Evolutionary conservation across 2,113 vertebrate genomes (phyloP), one percentile per base, ranked within the genome.

Genomic region (Macroglossus sobrinus): DNA sequence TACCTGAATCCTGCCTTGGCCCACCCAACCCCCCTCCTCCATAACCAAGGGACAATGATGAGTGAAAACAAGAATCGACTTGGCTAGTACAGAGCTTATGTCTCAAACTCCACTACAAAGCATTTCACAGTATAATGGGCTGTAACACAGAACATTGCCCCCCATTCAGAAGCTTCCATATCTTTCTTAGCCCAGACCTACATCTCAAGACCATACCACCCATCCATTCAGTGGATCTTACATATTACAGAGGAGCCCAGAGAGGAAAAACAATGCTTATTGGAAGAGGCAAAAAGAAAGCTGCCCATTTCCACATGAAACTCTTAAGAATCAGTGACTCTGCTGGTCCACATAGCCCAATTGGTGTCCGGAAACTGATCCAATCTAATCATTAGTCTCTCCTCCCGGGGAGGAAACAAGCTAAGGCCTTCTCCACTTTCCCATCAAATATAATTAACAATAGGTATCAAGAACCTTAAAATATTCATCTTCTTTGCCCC

Each of bases 271-370:
- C 33, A 69, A 80, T 19, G 33, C 21, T 75, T 66, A 16, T 4
- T 35, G 43, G 33, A 68, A 75, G 71, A 26, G 38, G 30, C 61
- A 30, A 12, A 66, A 79, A 88, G 38, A 50, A 63, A 64, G 22
- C 7, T 11, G 35, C 24, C n/a, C 16, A 4, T 22, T 12, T 24
- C 57, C 43, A 80, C 1, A 6, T 2, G 24, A 7, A 59, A 5
- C 47, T 22, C 4, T 68, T 10, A 71, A 30, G 8, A 72, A n/a
- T 45, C 40, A 59, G 40, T 26, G 35, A 59, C n/a, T 24, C 4
- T 53, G 33, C 9, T 53, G 55, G 30, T 30, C 26, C 6, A 16
- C 0, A 0, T 1, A 63, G 10, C 43, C 45, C 43, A n/a, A 10
- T 4, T 14, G 45, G 11, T 26, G 45, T 47, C 33, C 10, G 30